A percentile compares a stretch with the other conserved stretches of the same genome.
Conservation (phyloP, 1,140 invertebrate species). For the Sitophilus oryzae region DNA sequence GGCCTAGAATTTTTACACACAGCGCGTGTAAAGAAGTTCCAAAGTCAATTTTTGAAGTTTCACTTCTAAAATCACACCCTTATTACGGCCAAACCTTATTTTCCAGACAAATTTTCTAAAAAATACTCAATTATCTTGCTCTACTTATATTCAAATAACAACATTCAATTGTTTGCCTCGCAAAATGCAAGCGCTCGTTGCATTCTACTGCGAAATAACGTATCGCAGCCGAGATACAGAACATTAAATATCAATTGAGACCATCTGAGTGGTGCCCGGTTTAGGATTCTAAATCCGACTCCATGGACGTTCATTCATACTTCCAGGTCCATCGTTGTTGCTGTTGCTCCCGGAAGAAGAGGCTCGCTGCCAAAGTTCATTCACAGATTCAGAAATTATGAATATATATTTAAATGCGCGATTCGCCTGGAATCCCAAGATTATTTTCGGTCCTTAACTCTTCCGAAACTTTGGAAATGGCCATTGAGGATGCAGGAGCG, state of each 20-base stretch:
- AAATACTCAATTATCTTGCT: too few relatives aligned
- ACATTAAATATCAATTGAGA: neutral
- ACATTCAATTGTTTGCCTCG: too few relatives aligned
- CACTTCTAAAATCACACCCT: too few relatives aligned
- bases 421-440: constrained; percentile 19
- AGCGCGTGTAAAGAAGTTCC: too few relatives aligned
- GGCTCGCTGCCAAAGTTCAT: constrained; percentile 45
- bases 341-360: constrained; percentile 40
- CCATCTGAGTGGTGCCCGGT: constrained; percentile 11
- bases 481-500: neutral
- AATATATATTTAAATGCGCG: constrained; percentile 14
- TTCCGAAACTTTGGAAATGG: neutral
- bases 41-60: too few relatives aligned
- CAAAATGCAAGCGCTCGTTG: too few relatives aligned
- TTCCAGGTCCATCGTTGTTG: constrained; percentile 22
- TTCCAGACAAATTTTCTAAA: too few relatives aligned
- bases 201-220: too few relatives aligned
- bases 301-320: constrained; percentile 42
- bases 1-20: too few relatives aligned
- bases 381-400: constrained; percentile 36
- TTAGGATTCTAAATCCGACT: constrained; percentile 38
- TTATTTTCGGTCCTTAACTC: constrained; percentile 10
- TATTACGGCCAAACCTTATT: too few relatives aligned
- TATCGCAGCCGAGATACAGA: too few relatives aligned
- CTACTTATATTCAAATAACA: too few relatives aligned